Evolutionary conservation across 2,113 vertebrate species (phyloP), one percentile per base, ranked within the genome.

Genomic region (Etheostoma spectabile): DNA sequence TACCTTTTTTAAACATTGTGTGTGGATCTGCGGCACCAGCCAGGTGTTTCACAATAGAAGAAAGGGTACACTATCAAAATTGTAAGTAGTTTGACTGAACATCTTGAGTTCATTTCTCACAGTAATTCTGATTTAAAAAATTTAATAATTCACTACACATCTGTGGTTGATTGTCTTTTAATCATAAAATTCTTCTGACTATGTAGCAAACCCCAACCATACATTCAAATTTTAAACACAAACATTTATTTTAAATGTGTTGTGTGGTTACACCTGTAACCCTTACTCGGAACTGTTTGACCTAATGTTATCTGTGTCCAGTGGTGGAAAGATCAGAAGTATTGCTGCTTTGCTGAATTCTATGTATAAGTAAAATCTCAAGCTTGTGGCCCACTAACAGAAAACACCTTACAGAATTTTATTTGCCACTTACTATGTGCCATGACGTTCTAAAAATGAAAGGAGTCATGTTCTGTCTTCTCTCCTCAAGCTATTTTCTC

Each of bases 1-100:
- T 35, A 45, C 74, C 74, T 79, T 78, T 79, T 78, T 84, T 66
- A 71, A 83, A 66, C 69, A 60, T 35, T 69, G 52, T 65, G 49
- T 19, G 16, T 61, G 71, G 69, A 65, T 87, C 68, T n/a, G 38
- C 51, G 62, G 63, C 79, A 52, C 1, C 27, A 35, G 35, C 11
- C 14, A 30, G 33, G 27, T 79, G 65, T 53, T 38, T 72, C 22
- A 46, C 49, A 22, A 6, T 51, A 66, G 51, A 70, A 64, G 64
- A 63, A 27, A 59, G 14, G 2, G 13, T 14, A 16, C 56, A 35
- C n/a, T 2, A 19, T 49, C 27, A 51, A 10, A 30, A 69, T 10
- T 4, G 27, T 22, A 4, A 65, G 49, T 21, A 27, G 48, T 22
- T 77, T 42, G 4, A 27, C 14, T 45, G 55, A 60, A 70, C 52